Evolutionary conservation across 2,797 vertebrate genomes (phyloP), one percentile per base, ranked within the genome.

Genomic region (Caiman crocodilus): DNA sequence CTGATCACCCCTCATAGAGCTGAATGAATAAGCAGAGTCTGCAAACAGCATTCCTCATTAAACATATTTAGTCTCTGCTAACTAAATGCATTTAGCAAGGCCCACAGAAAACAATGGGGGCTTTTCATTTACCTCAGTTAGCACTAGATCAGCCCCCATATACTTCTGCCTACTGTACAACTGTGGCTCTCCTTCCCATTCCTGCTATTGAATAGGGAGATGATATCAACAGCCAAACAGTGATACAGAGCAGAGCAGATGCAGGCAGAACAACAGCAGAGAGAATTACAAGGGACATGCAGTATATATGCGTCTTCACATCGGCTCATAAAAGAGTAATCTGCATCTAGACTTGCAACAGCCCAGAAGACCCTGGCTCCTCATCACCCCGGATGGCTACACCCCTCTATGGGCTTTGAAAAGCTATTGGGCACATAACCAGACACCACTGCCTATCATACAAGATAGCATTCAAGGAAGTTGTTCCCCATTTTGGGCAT

Each of bases 401-500:
- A 18, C 30, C 26, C 35, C 42, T 50, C 23, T 9, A 5, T 50
- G 32, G 69, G 23, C 14, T 73, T 13, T 26, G 35, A 42, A 73
- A 20, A 50, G 35, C 23, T 14, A 26, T 73, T 50, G 25, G 26
- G 69, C 69, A 25, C 32, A 76, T 13, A 17, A 64, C n/a, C 18
- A 17, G 32, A 14, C 3, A 57, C 42, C 20, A 81, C 77, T 81
- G 25, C 12, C 79, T 85, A 63, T 21, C 30, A 89, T 10, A 25
- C 75, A 28, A 4, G 8, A 79, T 50, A 10, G 42, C 32, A 88
- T 84, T 17, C n/a, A 78, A 5, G 76, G 84, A 87, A 9, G 32
- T 42, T 57, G 82, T 76, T 85, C 21, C 42, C 11, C n/a, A 61
- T 1, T 1, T 0, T 0, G 2, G 32, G 5, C 61, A 7, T 2